Conservation (phyloP, 2,113 vertebrate genomes). For the Chlorodrepanis virens region DNA sequence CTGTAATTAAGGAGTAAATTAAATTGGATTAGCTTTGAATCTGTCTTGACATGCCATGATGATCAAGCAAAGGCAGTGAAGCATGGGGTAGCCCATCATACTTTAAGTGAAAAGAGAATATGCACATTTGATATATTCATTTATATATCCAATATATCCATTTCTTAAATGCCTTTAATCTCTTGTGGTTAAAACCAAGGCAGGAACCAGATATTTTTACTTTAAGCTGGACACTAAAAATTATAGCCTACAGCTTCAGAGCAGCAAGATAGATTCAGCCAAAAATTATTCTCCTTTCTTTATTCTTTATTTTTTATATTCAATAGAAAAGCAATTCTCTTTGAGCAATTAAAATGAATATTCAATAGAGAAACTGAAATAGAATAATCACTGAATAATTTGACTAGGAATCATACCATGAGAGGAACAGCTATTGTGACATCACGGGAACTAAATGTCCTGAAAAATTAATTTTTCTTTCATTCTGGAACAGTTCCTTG, state of each 20-base stretch:
- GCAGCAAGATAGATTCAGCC: background rate
- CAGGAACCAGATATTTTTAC: background rate
- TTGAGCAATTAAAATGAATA: slow-evolving; percentile 10
- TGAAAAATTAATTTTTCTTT: slow-evolving; percentile 14
- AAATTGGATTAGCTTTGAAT: background rate
- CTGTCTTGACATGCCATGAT: background rate
- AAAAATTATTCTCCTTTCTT: background rate
- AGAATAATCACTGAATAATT: slow-evolving; percentile 18
- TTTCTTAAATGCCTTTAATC: background rate
- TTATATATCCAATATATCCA: background rate
- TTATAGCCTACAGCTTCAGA: background rate
- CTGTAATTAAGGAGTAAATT: background rate
- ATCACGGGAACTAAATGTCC: slow-evolving; percentile 3
- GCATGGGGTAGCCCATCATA: background rate
- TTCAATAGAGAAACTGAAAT: background rate
- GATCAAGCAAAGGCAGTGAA: background rate
- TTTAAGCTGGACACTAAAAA: background rate
- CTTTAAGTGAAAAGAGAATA: background rate
- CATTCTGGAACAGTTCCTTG: background rate
- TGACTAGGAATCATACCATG: slow-evolving; percentile 5
- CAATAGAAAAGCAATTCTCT: background rate
- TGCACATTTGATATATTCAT: background rate
- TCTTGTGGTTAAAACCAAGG: background rate
- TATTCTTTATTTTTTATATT: background rate
- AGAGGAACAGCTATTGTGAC: slow-evolving; percentile 15